A percentile compares a stretch with the other conserved stretches of the same genome.
Evolutionary conservation across 37 sponge, comb jelly and placozoan species (phyloP).

Genomic region (Dysidea cf. avara): DNA sequence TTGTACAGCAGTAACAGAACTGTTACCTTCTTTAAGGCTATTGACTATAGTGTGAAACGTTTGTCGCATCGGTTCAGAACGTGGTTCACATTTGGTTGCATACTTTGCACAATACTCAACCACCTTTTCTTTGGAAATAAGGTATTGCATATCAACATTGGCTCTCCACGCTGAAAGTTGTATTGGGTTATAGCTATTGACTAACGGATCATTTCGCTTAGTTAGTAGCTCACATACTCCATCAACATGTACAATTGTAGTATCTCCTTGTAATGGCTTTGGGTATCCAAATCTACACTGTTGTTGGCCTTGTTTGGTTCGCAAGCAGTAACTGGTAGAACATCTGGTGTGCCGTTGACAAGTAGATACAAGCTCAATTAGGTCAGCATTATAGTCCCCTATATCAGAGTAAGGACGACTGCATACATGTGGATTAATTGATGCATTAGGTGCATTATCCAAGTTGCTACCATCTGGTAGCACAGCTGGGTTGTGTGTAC

Average conservation of each 20-base stretch:
- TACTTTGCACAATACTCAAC: conserved; percentile 24
- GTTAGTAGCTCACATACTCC: no score
- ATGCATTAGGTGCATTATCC: no score
- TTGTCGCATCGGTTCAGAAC: conserved; percentile 1
- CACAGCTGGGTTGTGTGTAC: no score
- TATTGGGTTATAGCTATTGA: conserved; percentile 23
- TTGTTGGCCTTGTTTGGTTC: not conserved
- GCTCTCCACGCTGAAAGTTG: conserved; percentile 32
- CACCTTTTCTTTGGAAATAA: conserved; percentile 25
- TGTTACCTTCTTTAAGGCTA: not conserved
- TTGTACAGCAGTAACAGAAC: conserved; percentile 16
- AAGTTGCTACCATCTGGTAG: no score
- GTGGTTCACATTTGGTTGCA: conserved; percentile 15
- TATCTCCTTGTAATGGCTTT: conserved; percentile 4
- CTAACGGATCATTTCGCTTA: conserved; percentile 31
- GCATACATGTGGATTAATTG: no score
- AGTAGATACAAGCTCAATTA: no score
- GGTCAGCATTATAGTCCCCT: no score
- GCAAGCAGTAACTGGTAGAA: conserved; percentile 23
- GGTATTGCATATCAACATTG: conserved; percentile 32
- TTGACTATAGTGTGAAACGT: not conserved
- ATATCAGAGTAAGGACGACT: no score
- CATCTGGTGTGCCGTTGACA: conserved; percentile 29
- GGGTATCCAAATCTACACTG: conserved; percentile 33
- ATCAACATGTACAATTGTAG: conserved; percentile 4